Evolutionary conservation across 2,888 invertebrate species (phyloP).

Genomic region (Campaea margaritaria): DNA sequence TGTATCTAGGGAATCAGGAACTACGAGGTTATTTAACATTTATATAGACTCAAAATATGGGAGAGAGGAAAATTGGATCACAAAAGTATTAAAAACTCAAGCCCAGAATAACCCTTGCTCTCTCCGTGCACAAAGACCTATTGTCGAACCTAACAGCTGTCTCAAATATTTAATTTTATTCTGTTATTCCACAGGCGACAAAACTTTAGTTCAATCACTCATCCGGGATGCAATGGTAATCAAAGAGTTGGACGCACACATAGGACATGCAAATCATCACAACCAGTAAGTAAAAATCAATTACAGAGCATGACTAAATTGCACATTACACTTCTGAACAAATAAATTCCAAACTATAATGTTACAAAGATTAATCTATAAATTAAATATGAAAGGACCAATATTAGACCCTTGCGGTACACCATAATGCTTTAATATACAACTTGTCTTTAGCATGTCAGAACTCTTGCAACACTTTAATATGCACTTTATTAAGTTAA

Average conservation of each 20-base stretch:
- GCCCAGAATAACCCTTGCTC: neutral
- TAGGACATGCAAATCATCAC: slow-evolving; percentile 88
- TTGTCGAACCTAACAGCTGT: neutral
- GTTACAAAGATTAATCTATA: neutral
- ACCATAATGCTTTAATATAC: slow-evolving; percentile 32
- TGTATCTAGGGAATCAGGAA: no score
- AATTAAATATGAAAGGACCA: slow-evolving; percentile 23
- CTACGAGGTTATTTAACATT: no score
- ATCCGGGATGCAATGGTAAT: slow-evolving; percentile 96
- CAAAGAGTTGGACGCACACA: slow-evolving; percentile 91
- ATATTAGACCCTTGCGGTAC: slow-evolving; percentile 33
- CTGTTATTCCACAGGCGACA: slow-evolving; percentile 89
- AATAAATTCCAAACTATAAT: slow-evolving; percentile 15
- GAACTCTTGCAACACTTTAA: slow-evolving; percentile 42
- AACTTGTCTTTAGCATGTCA: slow-evolving; percentile 44
- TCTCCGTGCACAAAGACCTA: neutral
- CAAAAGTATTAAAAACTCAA: no score
- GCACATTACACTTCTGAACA: slow-evolving; percentile 38
- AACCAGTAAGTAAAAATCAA: slow-evolving; percentile 89
- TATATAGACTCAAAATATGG: no score
- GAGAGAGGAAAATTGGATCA: no score
- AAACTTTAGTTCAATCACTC: slow-evolving; percentile 94
- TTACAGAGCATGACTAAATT: slow-evolving; percentile 59
- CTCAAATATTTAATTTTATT: neutral
- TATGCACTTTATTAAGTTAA: slow-evolving; percentile 54